Evolutionary conservation across 2,113 vertebrate genomes (phyloP), one percentile per base, ranked within the genome.

Genomic region (Muscicapa adusta): DNA sequence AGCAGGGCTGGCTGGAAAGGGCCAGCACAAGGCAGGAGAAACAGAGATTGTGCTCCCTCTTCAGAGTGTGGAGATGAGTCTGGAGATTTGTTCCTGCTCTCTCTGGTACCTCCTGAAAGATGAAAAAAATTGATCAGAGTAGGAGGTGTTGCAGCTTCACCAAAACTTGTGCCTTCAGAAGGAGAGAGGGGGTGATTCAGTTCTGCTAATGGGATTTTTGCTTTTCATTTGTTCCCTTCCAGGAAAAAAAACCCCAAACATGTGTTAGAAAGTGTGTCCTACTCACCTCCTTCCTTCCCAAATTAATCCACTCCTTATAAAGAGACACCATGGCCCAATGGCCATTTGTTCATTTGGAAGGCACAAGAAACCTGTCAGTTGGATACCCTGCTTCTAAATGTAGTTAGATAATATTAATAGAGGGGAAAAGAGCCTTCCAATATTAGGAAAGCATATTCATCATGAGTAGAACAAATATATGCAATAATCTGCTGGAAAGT

Each of bases 261-360:
- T 6, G 6, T 34, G 4, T 4, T 10, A 38, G 29, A 13, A 61
- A 47, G 19, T 18, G 2, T 14, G n/a, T 31, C 15, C 8, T 9
- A 36, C 34, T 56, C 14, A 7, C 4, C 5, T 18, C 10, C 25
- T 28, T 16, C 20, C 19, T 13, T 9, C 33, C 45, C 12, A 0
- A 62, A 33, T 42, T 6, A 70, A 65, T 50, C 12, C 7, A 31
- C 8, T 36, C 7, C 9, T 29, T 50, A 7, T 19, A 10, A 48
- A 71, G 65, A 68, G 14, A 14, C 4, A 12, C 1, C 56, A 29
- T 1, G 12, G 15, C 9, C 10, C n/a, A 43, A 1, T 19, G 33
- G 22, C 17, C 19, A 19, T 26, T 31, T 75, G 28, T 4, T 62
- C 3, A 0, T 50, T 53, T 62, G 80, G 42, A 62, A 42, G n/a